Base-by-base conservation (phyloP, 2,797 vertebrate genomes). In the Pelodytes ibericus region DNA sequence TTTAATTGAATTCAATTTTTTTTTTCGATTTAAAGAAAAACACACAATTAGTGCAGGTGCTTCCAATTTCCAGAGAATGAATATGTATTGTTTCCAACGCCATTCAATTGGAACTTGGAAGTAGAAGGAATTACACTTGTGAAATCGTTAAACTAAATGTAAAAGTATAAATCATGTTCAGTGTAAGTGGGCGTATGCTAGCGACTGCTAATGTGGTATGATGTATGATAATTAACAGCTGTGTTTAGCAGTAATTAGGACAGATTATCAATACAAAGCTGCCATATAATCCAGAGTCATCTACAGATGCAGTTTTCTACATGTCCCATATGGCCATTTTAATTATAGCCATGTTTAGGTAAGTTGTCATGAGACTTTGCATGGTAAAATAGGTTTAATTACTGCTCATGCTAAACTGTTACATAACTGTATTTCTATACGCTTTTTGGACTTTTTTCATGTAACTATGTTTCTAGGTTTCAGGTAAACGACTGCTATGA, bases 191-290 rank as follows among this genome's bases (percentile, higher is more conserved):
- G 18, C 36, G 33, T 13, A 24, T 44, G 39, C 3, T 65, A n/a
- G 13, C 1, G 15, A 65, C 7, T 65, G 26, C 36, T 44, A 65
- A 65, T 27, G n/a, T 47, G 4, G 24, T 9, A 64, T 44, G 15
- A 26, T 18, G 29, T 44, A 25, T 15, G 31, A 64, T 25, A 64
- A 41, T 36, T 64, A 22, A 18, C n/a, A 64, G n/a, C 36, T 44
- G 33, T 27, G 26, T 47, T 47, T 65, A 65, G n/a, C 20, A 65
- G 24, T 47, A 10, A 49, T 66, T 66, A 62, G 15, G 20, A 33
- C 11, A 18, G 18, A 36, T 62, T 36, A 62, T 62, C 30, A 36
- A 62, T 33, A 62, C 33, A 11, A 13, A 33, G 31, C 60, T 62
- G 30, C 30, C 5, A 44, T 13, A 9, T 24, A 33, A 62, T 36